Evolutionary conservation across 2,797 vertebrate genomes (phyloP).

Genomic region (Premnoplex brunnescens): DNA sequence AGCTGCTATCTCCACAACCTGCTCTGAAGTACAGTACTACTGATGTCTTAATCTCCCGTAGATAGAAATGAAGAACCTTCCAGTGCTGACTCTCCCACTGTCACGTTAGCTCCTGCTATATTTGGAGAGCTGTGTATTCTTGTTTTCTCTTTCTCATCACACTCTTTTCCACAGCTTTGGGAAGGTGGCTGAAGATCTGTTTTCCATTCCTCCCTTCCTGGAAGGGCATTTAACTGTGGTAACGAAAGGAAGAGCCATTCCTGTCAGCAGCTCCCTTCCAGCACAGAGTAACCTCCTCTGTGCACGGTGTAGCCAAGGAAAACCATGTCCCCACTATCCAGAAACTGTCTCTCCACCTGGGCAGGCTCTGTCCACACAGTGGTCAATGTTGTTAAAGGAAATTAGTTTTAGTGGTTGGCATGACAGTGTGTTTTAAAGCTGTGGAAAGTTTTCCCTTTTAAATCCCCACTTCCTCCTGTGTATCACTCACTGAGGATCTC

Average conservation of each 20-base stretch:
- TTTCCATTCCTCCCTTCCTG: conserved; percentile 44
- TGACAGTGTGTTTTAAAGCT: not conserved
- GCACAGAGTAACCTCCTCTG: not conserved
- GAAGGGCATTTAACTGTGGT: conserved; percentile 4
- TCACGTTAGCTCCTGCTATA: not conserved
- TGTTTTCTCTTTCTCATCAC: conserved; percentile 17
- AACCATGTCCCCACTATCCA: not conserved
- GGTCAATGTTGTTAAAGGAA: not conserved
- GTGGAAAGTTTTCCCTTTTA: not conserved
- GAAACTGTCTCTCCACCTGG: not conserved
- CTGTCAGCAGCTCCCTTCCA: conserved; percentile 42
- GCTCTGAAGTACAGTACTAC: conserved; percentile 29
- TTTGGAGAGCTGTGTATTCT: not conserved
- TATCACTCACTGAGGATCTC: not conserved
- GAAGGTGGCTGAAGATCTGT: conserved; percentile 27
- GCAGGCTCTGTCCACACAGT: not conserved
- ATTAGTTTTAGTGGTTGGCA: not conserved
- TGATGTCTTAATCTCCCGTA: not conserved
- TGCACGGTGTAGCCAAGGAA: not conserved
- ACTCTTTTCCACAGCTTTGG: conserved; percentile 5
- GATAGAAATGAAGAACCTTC: not conserved
- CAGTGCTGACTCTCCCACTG: not conserved
- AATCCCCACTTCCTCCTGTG: not conserved
- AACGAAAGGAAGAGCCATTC: conserved; percentile 36
- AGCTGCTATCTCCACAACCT: conserved; percentile 28